Conservation (phyloP, 2,888 invertebrate species). For the Calameuta filiformis region DNA sequence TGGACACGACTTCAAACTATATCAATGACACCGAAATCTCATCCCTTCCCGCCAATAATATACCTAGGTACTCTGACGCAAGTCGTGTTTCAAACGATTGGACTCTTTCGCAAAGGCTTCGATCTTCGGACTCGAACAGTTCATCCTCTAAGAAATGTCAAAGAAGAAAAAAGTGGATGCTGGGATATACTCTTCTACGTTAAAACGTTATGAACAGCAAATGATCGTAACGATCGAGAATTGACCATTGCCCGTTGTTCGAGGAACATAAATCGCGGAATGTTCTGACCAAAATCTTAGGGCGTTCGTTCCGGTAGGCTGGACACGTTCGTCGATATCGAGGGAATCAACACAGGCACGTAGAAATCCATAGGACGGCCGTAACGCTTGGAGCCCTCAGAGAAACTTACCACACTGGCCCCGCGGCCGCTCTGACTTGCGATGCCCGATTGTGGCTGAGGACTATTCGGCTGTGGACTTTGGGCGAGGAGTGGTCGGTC, state of each 20-base stretch:
- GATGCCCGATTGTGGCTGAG: constrained; percentile 75
- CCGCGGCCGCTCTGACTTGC: constrained; percentile 87
- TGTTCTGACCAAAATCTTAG: neutral
- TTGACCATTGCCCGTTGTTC: neutral
- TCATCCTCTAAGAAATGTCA: too few species aligned
- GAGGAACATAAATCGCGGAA: neutral
- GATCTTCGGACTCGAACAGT: too few species aligned
- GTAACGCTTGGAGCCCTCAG: neutral
- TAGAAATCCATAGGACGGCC: neutral
- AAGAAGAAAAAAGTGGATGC: neutral
- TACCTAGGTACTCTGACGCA: neutral
- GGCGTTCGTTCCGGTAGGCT: neutral
- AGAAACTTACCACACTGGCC: constrained; percentile 82
- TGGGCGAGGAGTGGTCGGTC: constrained; percentile 69
- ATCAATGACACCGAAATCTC: too few species aligned
- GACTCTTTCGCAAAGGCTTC: neutral
- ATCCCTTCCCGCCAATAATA: too few species aligned
- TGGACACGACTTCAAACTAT: too few species aligned
- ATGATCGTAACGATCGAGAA: neutral
- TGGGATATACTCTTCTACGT: neutral
- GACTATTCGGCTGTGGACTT: constrained; percentile 73
- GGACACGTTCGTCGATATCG: neutral
- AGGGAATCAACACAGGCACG: neutral
- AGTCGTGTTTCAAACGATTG: neutral
- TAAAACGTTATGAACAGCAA: neutral